A percentile compares a stretch with the other conserved stretches of the same genome.
Evolutionary conservation across 2,888 invertebrate species (phyloP).

Genomic region (Suillia variegata): DNA sequence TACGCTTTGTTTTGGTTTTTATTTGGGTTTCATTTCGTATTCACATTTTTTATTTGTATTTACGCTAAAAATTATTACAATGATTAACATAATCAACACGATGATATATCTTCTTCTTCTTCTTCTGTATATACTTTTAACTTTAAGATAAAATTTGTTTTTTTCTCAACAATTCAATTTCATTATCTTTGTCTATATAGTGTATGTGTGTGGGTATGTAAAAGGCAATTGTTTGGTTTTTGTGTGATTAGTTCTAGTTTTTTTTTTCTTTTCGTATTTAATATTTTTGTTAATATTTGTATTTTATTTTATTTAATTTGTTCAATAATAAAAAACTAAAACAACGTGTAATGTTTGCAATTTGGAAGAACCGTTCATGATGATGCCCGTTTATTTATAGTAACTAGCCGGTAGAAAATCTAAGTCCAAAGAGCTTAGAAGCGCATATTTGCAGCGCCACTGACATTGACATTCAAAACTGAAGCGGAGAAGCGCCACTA

Average conservation of each 20-base stretch:
- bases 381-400: too few relatives aligned
- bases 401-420: too few relatives aligned
- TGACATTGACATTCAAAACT: too few relatives aligned
- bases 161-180: slow-evolving; percentile 13
- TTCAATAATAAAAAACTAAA: neutral
- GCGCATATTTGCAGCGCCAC: too few relatives aligned
- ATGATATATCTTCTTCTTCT: slow-evolving; percentile 38
- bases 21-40: slow-evolving; percentile 27
- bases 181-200: neutral
- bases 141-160: slow-evolving; percentile 20
- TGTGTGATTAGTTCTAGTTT: slow-evolving; percentile 23
- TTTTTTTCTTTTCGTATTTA: slow-evolving; percentile 15
- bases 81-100: slow-evolving; percentile 42
- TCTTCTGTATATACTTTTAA: slow-evolving; percentile 12
- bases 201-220: slow-evolving; percentile 46
- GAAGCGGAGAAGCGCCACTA: too few relatives aligned
- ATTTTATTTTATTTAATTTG: neutral
- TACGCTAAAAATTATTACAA: slow-evolving; percentile 17
- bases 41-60: slow-evolving; percentile 9
- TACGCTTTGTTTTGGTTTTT: slow-evolving; percentile 22
- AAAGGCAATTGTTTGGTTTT: slow-evolving; percentile 54
- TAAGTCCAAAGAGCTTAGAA: too few relatives aligned
- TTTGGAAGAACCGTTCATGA: slow-evolving; percentile 16
- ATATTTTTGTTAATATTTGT: slow-evolving; percentile 5
- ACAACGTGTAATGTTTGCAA: neutral